phyloP scores from a whole-genome alignment of 1,140 invertebrate genomes.

The Lordiphosa clarofinis region DNA sequence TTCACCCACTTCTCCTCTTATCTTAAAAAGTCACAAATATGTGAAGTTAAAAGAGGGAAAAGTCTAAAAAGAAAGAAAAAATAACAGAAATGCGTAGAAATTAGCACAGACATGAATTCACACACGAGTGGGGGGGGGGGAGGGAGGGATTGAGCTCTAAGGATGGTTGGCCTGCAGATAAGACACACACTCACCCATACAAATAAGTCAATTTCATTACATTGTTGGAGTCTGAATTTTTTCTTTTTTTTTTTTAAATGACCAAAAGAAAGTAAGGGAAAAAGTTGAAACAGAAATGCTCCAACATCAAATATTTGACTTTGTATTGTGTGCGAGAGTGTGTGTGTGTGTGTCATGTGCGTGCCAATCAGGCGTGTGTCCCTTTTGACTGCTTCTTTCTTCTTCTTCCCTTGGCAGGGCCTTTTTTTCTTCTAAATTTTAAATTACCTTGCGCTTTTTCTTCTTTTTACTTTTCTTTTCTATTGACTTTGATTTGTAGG shows the following conservation, averaged over 20 bases:
- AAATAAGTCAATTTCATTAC: constrained; percentile 66
- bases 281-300: constrained; percentile 69
- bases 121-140: constrained; percentile 49
- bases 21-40: constrained; percentile 38
- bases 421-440: constrained; percentile 62
- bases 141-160: constrained; percentile 5
- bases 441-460: constrained; percentile 60
- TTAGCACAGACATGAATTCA: constrained; percentile 72
- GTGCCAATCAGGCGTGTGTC: constrained; percentile 72
- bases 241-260: constrained; percentile 28
- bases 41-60: constrained; percentile 9
- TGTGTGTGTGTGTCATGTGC: constrained; percentile 41
- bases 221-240: constrained; percentile 48
- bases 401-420: constrained; percentile 37
- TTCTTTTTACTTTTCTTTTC: constrained; percentile 21
- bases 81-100: constrained; percentile 54
- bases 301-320: constrained; percentile 73
- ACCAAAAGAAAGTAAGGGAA: constrained; percentile 22
- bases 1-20: no score
- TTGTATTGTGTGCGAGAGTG: constrained; percentile 42
- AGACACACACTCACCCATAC: constrained; percentile 23
- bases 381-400: constrained; percentile 44
- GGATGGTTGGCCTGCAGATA: constrained; percentile 44
- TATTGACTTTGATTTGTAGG: constrained; percentile 33
- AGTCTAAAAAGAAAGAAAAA: constrained; percentile 15